Evolutionary conservation across 2,888 invertebrate genomes (phyloP), one percentile per base, ranked within the genome.

Genomic region (Lycia hirtaria): DNA sequence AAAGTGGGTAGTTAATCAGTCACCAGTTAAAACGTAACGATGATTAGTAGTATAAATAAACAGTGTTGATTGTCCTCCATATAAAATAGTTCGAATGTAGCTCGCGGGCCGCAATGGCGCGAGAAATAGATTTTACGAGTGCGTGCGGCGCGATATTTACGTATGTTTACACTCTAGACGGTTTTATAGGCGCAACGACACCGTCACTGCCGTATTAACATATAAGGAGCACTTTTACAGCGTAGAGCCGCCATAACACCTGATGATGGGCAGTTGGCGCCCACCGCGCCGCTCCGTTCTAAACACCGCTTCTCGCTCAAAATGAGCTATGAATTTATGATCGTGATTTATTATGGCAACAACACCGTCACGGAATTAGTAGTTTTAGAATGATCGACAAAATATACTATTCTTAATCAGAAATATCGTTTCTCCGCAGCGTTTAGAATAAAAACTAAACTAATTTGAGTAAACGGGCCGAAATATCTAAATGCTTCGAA

Each of bases 111-210:
- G 82, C 84, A 83, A 82, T 79, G 81, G 80, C 72, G 81, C 84
- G 78, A 81, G 87, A 90, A 91, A 91, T 91, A 90, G 89, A 90
- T 89, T 91, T 91, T 87, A 91, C 87, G 91, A 88, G 85, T 81
- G 86, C 82, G 80, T 85, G 86, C 78, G 85, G 81, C 78, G 83
- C 83, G 85, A 86, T 89, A 88, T 90, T 90, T 87, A 88, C 90
- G 86, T 84, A 75, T 90, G 90, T 90, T 91, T 91, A 91, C 86
- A 87, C 85, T 89, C 81, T 75, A 78, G 86, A 83, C 85, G 81
- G 85, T 85, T 89, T 91, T 90, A 91, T 91, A 88, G 89, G 91
- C 88, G 66, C 91, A 91, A 90, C 87, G 90, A 90, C 91, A 90
- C 87, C 87, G 79, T 75, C 81, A 72, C 68, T 75, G 57, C 73